A percentile compares a stretch with the other conserved stretches of the same genome.
These are phyloP conservation scores for Corydoras maculifer DNA, from an alignment of 2,113 vertebrate genomes.

Conservation along the genomic window DNA sequence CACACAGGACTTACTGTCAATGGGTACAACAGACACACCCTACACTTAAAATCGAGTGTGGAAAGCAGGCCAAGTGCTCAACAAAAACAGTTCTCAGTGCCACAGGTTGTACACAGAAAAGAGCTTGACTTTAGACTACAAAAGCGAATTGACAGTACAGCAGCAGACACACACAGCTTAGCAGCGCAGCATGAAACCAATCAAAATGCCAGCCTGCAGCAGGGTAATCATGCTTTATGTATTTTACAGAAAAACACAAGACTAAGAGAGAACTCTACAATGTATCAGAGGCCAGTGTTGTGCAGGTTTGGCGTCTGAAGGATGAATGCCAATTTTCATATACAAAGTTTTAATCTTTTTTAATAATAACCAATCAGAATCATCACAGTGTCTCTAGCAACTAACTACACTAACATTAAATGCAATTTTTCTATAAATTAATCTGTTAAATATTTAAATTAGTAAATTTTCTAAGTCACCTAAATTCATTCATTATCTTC, in stretches of 20 bases:
- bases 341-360: too few relatives aligned
- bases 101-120: not conserved
- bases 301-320: too few relatives aligned
- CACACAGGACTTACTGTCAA: constrained; percentile 2
- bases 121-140: not conserved
- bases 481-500: too few relatives aligned
- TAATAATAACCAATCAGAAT: too few relatives aligned
- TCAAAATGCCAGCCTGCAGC: not conserved
- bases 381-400: too few relatives aligned
- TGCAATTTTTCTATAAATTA: too few relatives aligned
- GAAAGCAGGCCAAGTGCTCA: not conserved
- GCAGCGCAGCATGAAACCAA: constrained; percentile 18
- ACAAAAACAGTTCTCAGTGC: not conserved
- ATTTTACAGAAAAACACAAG: not conserved
- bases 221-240: too few relatives aligned
- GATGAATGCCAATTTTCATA: too few relatives aligned
- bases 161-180: constrained; percentile 18
- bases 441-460: too few relatives aligned
- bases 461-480: too few relatives aligned
- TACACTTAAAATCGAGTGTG: not conserved
- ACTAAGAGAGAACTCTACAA: not conserved
- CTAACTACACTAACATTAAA: too few relatives aligned
- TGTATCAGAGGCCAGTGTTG: too few relatives aligned
- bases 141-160: constrained; percentile 2
- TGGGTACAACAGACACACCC: not conserved